Conservation (phyloP, 2,888 invertebrate species). For the Eudasyphora cyanicolor region DNA sequence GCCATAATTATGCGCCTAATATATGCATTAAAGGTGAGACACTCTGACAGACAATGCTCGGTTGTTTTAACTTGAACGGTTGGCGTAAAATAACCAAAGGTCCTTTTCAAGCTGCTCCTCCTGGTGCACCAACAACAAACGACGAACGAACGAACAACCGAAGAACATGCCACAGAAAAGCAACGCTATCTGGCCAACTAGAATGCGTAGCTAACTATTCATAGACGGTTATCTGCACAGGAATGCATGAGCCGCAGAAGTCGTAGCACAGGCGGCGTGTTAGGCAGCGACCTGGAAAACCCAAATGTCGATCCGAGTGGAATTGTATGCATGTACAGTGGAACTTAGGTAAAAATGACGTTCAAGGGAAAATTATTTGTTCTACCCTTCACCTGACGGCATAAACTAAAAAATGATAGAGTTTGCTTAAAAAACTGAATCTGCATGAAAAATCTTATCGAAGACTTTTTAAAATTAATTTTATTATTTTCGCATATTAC, state of each 20-base stretch:
- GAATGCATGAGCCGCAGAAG: conserved; percentile 2
- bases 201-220: conserved; percentile 25
- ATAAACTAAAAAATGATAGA: no score
- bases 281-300: conserved; percentile 61
- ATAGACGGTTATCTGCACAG: conserved; percentile 43
- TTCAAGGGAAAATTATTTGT: no score
- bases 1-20: conserved; percentile 38
- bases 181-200: conserved; percentile 25
- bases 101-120: neutral
- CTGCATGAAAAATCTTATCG: no score
- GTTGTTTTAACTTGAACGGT: conserved; percentile 1
- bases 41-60: conserved; percentile 9
- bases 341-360: no score
- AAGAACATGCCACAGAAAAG: conserved; percentile 4
- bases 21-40: conserved; percentile 39
- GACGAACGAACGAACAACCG: no score
- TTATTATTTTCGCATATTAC: no score
- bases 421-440: no score
- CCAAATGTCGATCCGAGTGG: conserved; percentile 46
- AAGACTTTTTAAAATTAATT: no score
- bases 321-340: neutral
- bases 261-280: conserved; percentile 42
- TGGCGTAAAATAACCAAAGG: conserved; percentile 2
- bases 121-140: no score
- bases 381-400: no score